Evolutionary conservation across 2,113 vertebrate genomes (phyloP).

Genomic region (Etia nguti): DNA sequence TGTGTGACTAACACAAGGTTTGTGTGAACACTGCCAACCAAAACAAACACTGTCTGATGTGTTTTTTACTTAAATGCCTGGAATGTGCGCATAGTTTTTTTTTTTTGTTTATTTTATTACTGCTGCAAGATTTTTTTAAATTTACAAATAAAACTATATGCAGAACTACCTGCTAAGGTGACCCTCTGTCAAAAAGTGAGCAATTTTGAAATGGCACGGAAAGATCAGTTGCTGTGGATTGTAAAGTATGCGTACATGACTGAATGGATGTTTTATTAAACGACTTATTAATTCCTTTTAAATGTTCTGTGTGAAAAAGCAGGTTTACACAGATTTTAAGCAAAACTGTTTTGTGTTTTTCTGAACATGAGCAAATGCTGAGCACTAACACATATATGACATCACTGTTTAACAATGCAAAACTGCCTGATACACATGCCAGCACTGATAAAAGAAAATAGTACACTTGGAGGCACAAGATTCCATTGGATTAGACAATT

Average conservation of each 20-base stretch:
- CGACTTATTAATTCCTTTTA: background rate
- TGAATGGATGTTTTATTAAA: background rate
- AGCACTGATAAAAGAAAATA: background rate
- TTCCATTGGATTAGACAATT: background rate
- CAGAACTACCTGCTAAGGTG: background rate
- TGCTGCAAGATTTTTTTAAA: background rate
- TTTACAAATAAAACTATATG: background rate
- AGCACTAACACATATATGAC: background rate
- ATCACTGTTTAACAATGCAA: background rate
- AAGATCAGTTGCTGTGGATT: background rate
- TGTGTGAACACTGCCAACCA: conserved; percentile 15
- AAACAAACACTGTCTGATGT: conserved; percentile 11
- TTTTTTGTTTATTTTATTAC: background rate
- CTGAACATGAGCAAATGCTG: background rate
- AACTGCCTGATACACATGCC: background rate
- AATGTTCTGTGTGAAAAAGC: background rate
- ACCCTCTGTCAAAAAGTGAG: background rate
- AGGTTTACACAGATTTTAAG: background rate
- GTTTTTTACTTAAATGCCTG: background rate
- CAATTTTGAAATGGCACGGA: background rate
- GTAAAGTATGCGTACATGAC: background rate
- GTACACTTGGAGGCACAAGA: background rate
- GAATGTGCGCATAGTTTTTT: background rate
- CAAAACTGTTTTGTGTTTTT: background rate
- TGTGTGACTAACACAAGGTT: conserved; percentile 23